Evolutionary conservation across 1,140 invertebrate species (phyloP), one percentile per base, ranked within the genome.

Genomic region (Aphelinus atriplicis): DNA sequence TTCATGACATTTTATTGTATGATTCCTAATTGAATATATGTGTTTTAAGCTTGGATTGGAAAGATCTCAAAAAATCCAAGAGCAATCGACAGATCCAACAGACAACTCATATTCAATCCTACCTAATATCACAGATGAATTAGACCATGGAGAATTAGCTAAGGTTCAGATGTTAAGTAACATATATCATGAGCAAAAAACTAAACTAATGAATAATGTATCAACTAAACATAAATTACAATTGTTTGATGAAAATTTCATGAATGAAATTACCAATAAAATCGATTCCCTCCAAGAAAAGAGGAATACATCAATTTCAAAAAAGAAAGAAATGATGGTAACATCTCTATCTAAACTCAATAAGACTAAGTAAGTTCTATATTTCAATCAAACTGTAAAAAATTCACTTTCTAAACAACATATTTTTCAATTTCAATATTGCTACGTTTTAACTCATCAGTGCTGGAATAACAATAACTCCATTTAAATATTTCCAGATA

Each of bases 11-110:
- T 62, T 51, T 50, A 73, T 53, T 68, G 26, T 26, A 26, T 26
- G 26, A 26, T 26, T 26, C 26, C 26, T 26, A 26, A 26, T 26
- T 26, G 26, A 26, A 26, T 26, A 26, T 26, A 26, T 26, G 1
- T 61, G 64, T 51, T 64, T 26, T 67, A 6, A 87, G 85, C 83
- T 80, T 71, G 81, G 83, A 6, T 78, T 87, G 10, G 82, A 87
- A 56, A 85, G 82, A 26, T 26, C 26, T 26, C 26, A 26, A 26
- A 26, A 26, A 26, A 26, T 26, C 26, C 26, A 26, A 26, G 26
- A 26, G 26, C 26, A 26, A 26, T 26, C 26, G 26, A 26, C 26
- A 26, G 26, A 67, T 65, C 3, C 3, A 64, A 9, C 57, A 70
- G 10, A 78, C 7, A 83, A 84, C 77, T 64, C 77, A 4, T 79